Percentiles rank a stretch among this genome's conserved stretches.
Conservation (phyloP, 2,797 vertebrate genomes). For the Champsocephalus gunnari region DNA sequence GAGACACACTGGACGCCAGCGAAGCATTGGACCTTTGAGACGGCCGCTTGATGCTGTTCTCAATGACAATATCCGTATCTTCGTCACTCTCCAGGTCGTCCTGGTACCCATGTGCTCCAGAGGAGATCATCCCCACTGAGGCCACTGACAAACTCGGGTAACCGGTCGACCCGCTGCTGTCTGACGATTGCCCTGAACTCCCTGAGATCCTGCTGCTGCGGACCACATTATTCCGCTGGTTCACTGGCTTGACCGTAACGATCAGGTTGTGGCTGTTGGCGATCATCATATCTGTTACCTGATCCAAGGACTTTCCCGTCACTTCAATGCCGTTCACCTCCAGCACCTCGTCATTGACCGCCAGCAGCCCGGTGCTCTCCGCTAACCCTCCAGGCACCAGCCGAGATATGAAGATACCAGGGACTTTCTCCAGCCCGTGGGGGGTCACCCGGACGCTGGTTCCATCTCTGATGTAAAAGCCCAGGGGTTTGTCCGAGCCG, state of each 20-base stretch:
- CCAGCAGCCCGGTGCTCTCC: conserved; percentile 95
- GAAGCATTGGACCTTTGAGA: conserved; percentile 87
- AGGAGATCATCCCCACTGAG: conserved; percentile 34
- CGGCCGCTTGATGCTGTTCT: conserved; percentile 91
- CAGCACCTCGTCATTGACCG: conserved; percentile 97
- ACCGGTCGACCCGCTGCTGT: conserved; percentile 91
- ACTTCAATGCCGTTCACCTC: conserved; percentile 99
- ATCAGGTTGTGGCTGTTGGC: conserved; percentile 99
- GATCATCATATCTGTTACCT: conserved; percentile 99
- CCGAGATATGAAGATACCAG: conserved; percentile 97
- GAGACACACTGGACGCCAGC: conserved; percentile 73
- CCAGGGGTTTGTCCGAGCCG: conserved; percentile 95
- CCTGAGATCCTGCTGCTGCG: conserved; percentile 92
- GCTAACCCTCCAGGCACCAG: conserved; percentile 96
- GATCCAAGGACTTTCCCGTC: conserved; percentile 96
- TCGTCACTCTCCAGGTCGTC: conserved; percentile 97
- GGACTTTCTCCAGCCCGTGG: conserved; percentile 97
- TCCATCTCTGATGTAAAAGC: conserved; percentile 97
- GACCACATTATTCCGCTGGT: conserved; percentile 98
- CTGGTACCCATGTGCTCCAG: conserved; percentile 85
- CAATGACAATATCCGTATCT: conserved; percentile 95
- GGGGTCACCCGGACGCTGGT: conserved; percentile 95
- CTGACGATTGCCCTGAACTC: conserved; percentile 93
- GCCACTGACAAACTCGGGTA: conserved; percentile 87
- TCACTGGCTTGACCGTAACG: conserved; percentile 96